Base-by-base conservation (phyloP, 2,888 invertebrate genomes). In the Dryococelus australis region DNA sequence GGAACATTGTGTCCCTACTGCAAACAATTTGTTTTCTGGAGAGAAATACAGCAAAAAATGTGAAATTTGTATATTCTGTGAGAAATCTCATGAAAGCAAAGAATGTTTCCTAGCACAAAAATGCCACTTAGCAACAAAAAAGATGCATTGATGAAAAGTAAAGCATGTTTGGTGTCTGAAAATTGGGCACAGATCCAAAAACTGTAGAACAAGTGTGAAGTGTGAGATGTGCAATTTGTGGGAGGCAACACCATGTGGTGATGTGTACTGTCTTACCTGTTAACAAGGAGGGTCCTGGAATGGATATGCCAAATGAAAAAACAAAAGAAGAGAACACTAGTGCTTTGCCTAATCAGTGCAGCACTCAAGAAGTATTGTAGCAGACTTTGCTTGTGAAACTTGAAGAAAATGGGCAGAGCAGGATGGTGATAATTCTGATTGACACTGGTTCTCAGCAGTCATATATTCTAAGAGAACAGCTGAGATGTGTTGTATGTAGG, bases 401-500 rank as follows among this genome's bases (percentile, higher is more conserved):
- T n/a, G n/a, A n/a, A n/a, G n/a, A n/a, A n/a, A n/a, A n/a, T n/a
- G n/a, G n/a, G n/a, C n/a, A n/a, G n/a, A n/a, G n/a, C n/a, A n/a
- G n/a, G n/a, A n/a, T n/a, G n/a, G n/a, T n/a, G n/a, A n/a, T n/a
- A n/a, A n/a, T n/a, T n/a, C n/a, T n/a, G n/a, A n/a, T n/a, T n/a
- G n/a, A n/a, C n/a, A n/a, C n/a, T n/a, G 27, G 83, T 83, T 83
- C 83, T 27, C 83, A 83, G 5, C 28, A 0, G n/a, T 83, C 83
- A 16, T 83, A 83, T 24, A 83, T 83, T 27, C 35, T 83, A 35
- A 28, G 35, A 27, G 83, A 26, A 83, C 83, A 16, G 1, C 0
- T 8, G 83, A 83, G 3, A n/a, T n/a, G n/a, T n/a, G n/a, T n/a
- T n/a, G n/a, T n/a, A n/a, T n/a, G n/a, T n/a, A n/a, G n/a, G n/a